Percentiles rank a stretch among this genome's conserved stretches.
Conservation (phyloP, 2,113 vertebrate genomes). For the Cochlearius cochlearius region DNA sequence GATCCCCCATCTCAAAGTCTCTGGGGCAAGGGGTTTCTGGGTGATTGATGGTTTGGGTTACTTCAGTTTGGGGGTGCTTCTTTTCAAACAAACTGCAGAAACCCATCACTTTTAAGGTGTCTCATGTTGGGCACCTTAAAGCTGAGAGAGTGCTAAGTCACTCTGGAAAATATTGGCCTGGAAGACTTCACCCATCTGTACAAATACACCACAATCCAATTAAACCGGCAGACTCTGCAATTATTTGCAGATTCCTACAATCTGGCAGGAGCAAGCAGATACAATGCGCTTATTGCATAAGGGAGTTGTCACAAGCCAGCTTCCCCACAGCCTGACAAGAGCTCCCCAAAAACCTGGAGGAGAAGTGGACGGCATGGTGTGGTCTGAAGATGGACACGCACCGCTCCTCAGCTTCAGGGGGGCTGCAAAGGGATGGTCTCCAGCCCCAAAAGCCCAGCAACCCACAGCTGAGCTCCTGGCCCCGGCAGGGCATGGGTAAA, state of each 20-base stretch:
- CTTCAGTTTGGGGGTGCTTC: neutral
- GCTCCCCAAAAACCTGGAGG: neutral
- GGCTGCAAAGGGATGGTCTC: neutral
- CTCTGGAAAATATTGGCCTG: slow-evolving; percentile 25
- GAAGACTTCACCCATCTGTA: slow-evolving; percentile 25
- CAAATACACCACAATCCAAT: slow-evolving; percentile 50
- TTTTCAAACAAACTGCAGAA: neutral
- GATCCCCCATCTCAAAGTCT: neutral
- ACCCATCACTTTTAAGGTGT: neutral
- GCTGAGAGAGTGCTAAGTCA: neutral
- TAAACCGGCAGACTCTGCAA: slow-evolving; percentile 21
- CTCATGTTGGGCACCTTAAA: neutral
- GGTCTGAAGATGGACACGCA: neutral
- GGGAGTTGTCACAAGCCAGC: accelerated
- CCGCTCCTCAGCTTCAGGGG: neutral
- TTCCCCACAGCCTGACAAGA: neutral
- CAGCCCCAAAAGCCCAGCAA: neutral
- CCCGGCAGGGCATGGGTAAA: neutral
- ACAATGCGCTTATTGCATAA: neutral
- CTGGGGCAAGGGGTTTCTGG: neutral
- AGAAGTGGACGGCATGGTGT: neutral
- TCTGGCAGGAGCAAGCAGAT: neutral
- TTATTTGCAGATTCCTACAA: slow-evolving; percentile 53
- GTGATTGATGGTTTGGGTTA: neutral
- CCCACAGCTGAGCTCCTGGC: neutral